phyloP scores from a whole-genome alignment of 2,797 vertebrate species.

The Esox lucius region DNA sequence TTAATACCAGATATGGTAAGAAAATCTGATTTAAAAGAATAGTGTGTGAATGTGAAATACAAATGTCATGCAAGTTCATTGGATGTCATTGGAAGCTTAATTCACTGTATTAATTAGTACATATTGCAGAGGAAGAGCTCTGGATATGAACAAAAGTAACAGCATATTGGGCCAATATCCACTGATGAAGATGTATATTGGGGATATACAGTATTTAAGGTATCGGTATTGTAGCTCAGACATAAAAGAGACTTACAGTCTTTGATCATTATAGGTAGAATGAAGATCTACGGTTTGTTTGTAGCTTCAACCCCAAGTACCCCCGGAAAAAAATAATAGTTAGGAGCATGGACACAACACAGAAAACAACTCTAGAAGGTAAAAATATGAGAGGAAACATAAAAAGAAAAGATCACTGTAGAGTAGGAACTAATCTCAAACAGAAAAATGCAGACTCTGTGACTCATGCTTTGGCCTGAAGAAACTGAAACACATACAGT shows the following conservation, averaged over 20 bases:
- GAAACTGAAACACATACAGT: not conserved
- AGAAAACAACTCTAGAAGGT: not conserved
- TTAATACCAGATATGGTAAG: conserved; percentile 5
- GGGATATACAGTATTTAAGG: not conserved
- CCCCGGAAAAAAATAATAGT: not conserved
- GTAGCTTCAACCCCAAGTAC: not conserved
- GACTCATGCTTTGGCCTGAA: not conserved
- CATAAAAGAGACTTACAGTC: conserved; percentile 27
- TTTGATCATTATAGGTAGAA: conserved; percentile 23
- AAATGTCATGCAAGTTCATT: not conserved
- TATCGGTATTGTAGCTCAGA: not conserved
- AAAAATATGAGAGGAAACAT: not conserved
- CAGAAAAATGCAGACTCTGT: not conserved
- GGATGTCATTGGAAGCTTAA: not conserved
- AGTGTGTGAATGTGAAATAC: not conserved
- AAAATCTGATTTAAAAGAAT: not conserved
- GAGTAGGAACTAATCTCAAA: conserved; percentile 1
- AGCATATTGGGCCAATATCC: conserved; percentile 4
- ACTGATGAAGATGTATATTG: not conserved
- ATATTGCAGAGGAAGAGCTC: conserved; percentile 17
- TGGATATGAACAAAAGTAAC: not conserved
- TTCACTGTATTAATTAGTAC: not conserved
- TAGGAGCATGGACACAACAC: not conserved
- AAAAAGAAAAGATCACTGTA: not conserved
- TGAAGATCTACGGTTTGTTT: conserved; percentile 1